Conservation (phyloP, 2,113 vertebrate genomes). For the Promerops cafer region DNA sequence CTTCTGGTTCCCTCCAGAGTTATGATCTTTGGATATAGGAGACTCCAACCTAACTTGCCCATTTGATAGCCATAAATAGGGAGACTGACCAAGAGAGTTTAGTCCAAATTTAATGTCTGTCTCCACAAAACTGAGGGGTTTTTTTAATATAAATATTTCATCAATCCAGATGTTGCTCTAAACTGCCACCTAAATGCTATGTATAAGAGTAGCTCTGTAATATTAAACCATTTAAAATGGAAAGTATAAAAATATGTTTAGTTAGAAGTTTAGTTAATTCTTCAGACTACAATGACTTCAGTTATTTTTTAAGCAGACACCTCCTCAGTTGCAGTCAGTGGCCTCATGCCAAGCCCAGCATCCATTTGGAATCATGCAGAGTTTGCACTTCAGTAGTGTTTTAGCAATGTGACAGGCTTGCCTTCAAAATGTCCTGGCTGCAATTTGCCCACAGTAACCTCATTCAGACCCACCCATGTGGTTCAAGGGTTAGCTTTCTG, state of each 20-base stretch:
- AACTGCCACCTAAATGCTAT: neutral
- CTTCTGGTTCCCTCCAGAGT: neutral
- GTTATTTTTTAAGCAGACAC: neutral
- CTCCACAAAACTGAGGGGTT: rapidly evolving
- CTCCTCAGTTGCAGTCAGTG: neutral
- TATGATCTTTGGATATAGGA: neutral
- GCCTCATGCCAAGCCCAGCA: neutral
- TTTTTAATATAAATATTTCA: neutral
- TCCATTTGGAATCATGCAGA: neutral
- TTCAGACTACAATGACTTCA: neutral
- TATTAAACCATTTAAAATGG: neutral
- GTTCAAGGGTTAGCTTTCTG: neutral
- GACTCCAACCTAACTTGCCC: neutral
- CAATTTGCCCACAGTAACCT: neutral
- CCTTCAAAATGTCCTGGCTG: neutral
- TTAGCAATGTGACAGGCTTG: neutral
- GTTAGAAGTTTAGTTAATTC: neutral
- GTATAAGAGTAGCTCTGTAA: neutral
- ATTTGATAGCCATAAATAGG: neutral
- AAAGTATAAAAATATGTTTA: neutral
- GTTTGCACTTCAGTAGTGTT: neutral
- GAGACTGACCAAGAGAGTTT: neutral
- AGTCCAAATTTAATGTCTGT: neutral
- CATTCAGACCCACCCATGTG: neutral
- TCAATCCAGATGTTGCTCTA: neutral